Base-by-base conservation (phyloP, 2,797 vertebrate species). In the Neostethus bicornis region DNA sequence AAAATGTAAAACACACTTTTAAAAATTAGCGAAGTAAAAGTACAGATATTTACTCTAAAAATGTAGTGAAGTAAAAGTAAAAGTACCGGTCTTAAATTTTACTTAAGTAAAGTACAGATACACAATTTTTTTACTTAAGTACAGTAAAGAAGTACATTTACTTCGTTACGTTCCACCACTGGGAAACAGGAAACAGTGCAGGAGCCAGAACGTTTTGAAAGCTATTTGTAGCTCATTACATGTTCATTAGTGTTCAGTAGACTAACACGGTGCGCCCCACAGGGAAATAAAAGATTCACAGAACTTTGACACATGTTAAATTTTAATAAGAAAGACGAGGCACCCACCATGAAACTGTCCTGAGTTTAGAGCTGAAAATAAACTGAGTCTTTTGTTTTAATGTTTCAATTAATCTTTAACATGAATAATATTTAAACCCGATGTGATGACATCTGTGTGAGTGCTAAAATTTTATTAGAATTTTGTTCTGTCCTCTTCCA, bases 221-320 rank as follows among this genome's bases (percentile, higher is more conserved):
- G 73, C 69, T 81, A 81, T 89, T 88, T 85, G 83, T 73, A 81
- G 63, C 76, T 89, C 82, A 83, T 87, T 89, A 85, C 64, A 61
- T 73, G 77, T 87, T 86, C 83, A 87, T 88, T 87, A 82, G 70
- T 49, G 63, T 66, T 73, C 73, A 54, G 63, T 75, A 46, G 70
- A 64, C 67, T 77, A 85, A 76, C 63, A 75, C 11, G 57, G 54
- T 53, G 72, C 47, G 51, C 72, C 83, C 75, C 67, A 26, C 66
- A 84, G 84, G 73, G 72, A 81, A 86, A 87, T 77, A 61, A 85
- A 86, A 87, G 81, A 90, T 88, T 86, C 79, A 83, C 75, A 78
- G 66, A 76, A 84, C 75, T 86, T 84, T 82, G 84, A 66, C 80
- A 82, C 79, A 87, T 86, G 83, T 87, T 87, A 75, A 51, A 77